A percentile compares a stretch with the other conserved stretches of the same genome.
These are phyloP conservation scores for Caenorhabditis sulstoni DNA, from an alignment of 2,888 invertebrate genomes.

Conservation along the genomic window DNA sequence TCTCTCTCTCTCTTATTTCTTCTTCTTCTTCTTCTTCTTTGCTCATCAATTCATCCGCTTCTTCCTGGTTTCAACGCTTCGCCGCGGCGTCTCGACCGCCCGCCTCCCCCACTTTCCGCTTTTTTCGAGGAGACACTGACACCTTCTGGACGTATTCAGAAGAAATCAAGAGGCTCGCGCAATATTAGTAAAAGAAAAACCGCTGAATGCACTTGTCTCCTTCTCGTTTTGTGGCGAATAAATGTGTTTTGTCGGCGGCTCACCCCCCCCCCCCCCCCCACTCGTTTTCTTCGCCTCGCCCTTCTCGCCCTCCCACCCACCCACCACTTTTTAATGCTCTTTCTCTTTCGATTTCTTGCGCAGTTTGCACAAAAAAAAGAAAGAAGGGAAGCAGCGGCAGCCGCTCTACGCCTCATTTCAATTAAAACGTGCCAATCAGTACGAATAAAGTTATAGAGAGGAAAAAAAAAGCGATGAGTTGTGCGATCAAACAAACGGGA, in stretches of 20 bases:
- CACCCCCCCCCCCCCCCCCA: constrained; percentile 4
- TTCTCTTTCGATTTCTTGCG: too few relatives aligned
- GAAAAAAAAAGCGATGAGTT: too few relatives aligned
- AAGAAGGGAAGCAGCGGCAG: background rate
- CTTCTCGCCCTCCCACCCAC: too few relatives aligned
- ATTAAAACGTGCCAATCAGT: constrained; percentile 48
- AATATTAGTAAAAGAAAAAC: too few relatives aligned
- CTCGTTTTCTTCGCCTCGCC: background rate
- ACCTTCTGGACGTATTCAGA: too few relatives aligned
- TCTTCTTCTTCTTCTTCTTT: constrained; percentile 11
- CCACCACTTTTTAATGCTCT: too few relatives aligned
- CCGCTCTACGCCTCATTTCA: constrained; percentile 42
- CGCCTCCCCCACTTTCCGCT: constrained; percentile 22
- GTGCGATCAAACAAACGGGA: constrained; percentile 41
- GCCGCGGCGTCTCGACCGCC: too few relatives aligned
- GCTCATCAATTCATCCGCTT: constrained; percentile 1
- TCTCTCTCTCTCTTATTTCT: constrained; percentile 8
- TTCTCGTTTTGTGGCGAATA: background rate
- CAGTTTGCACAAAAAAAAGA: constrained; percentile 36
- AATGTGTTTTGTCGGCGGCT: constrained; percentile 33
- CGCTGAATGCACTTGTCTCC: too few relatives aligned
- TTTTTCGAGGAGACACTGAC: too few relatives aligned
- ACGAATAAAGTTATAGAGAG: constrained; percentile 29
- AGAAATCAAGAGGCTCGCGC: too few relatives aligned
- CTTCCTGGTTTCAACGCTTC: constrained; percentile 5